Percentiles rank a stretch among this genome's conserved stretches.
phyloP scores from a whole-genome alignment of 2,888 invertebrate genomes.

The Plagodis pulveraria region DNA sequence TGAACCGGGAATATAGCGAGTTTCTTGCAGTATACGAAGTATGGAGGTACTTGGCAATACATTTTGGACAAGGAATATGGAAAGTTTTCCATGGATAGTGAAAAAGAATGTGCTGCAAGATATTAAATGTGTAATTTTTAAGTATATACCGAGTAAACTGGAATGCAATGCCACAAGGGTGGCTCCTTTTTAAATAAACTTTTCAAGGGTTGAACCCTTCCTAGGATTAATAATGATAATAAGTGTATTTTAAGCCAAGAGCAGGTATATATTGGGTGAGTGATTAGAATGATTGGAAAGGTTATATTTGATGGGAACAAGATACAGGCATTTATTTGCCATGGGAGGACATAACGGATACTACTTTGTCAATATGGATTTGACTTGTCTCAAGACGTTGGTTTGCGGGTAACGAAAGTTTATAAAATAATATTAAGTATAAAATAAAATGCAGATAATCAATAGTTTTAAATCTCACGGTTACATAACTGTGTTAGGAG shows the following conservation, averaged over 20 bases:
- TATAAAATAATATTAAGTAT: background rate
- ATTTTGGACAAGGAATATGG: background rate
- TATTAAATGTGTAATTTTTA: background rate
- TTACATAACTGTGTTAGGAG: too few species aligned
- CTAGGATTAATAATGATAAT: slow-evolving; percentile 10
- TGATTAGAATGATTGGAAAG: slow-evolving; percentile 2
- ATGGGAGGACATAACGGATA: background rate
- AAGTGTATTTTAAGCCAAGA: slow-evolving; percentile 9
- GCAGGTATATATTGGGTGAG: slow-evolving; percentile 17
- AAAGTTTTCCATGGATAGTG: background rate
- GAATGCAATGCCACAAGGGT: slow-evolving; percentile 21
- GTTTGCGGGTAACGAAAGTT: slow-evolving; percentile 15
- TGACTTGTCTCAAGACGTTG: slow-evolving; percentile 2
- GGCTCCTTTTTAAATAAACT: slow-evolving; percentile 1
- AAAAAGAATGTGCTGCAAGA: slow-evolving; percentile 2
- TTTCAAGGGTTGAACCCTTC: slow-evolving; percentile 16
- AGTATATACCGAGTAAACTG: slow-evolving; percentile 18
- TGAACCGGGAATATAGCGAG: too few species aligned
- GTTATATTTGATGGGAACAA: slow-evolving; percentile 4
- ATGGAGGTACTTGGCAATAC: background rate
- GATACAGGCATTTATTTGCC: slow-evolving; percentile 3
- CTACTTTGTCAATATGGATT: background rate
- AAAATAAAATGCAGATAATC: background rate
- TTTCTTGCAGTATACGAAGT: slow-evolving; percentile 1
- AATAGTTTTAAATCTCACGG: slow-evolving; percentile 1